Evolutionary conservation across 2,888 invertebrate species (phyloP).

Genomic region (Leptogaster cylindrica): DNA sequence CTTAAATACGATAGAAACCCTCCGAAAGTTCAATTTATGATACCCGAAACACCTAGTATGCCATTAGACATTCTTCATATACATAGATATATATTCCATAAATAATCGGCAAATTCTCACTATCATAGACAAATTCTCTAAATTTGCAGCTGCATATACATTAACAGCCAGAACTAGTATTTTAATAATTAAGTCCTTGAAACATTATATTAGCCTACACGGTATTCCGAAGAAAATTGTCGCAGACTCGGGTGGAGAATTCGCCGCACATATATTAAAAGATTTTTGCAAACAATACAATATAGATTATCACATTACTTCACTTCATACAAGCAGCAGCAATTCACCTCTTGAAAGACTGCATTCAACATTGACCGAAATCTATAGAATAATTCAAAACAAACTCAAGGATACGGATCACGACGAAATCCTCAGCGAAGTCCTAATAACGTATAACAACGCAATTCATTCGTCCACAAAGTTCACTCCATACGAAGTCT

Average conservation of each 20-base stretch:
- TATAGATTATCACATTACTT: too few relatives aligned
- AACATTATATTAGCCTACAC: neutral
- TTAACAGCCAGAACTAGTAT: slow-evolving; percentile 37
- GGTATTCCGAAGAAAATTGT: too few relatives aligned
- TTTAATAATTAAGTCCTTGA: slow-evolving; percentile 25
- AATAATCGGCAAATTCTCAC: slow-evolving; percentile 36
- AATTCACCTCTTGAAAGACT: too few relatives aligned
- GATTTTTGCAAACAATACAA: too few relatives aligned
- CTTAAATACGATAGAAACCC: too few relatives aligned
- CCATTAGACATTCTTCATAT: too few relatives aligned
- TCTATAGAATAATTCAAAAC: neutral
- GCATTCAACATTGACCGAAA: too few relatives aligned
- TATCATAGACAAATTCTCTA: slow-evolving; percentile 38
- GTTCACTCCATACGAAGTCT: slow-evolving; percentile 15
- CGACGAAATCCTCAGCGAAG: slow-evolving; percentile 18
- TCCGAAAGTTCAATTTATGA: too few relatives aligned
- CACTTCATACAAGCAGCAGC: too few relatives aligned
- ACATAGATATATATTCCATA: slow-evolving; percentile 45
- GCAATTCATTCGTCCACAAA: neutral
- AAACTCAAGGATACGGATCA: neutral
- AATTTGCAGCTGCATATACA: slow-evolving; percentile 42
- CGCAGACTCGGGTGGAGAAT: too few relatives aligned
- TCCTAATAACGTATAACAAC: slow-evolving; percentile 1
- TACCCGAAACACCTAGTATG: too few relatives aligned
- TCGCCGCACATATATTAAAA: too few relatives aligned